Evolutionary conservation across 2,888 invertebrate species (phyloP), one percentile per base, ranked within the genome.

Genomic region (Itoplectis maculator): DNA sequence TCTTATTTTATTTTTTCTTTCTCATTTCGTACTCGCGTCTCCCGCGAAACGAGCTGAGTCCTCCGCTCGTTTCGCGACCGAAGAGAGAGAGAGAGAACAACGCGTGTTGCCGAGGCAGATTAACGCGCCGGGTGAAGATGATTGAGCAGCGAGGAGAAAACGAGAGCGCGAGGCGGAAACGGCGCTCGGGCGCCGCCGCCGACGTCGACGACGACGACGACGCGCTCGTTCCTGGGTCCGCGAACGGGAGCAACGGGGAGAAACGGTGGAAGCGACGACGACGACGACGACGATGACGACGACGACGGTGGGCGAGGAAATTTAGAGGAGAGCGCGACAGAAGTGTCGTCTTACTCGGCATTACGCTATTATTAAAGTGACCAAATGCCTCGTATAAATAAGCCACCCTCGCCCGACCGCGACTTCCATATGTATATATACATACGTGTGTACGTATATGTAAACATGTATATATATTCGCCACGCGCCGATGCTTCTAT

Each of bases 341-440:
- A 69, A 47, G 79, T 54, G 45, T 79, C 79, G 68, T 49, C 69
- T 68, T 37, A 45, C 65, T 15, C 65, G 13, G 45, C 51, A 70
- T 82, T 70, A 59, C 59, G 77, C 81, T 83, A 81, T 83, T 83
- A 81, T 81, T 83, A 83, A 83, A 74, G 47, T 81, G 73, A 74
- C 69, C 70, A 69, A 78, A 35, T 59, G 74, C 56, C 77, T 45
- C 49, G 73, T 73, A 83, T 83, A 77, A 83, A 83, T 81, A 83
- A 81, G 73, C 72, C 73, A 69, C 45, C 72, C 54, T 63, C 77
- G 59, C 68, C 59, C 47, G 37, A 70, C 0, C 20, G 42, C 13
- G 6, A 45, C 20, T 20, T 51, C 51, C 70, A 51, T 68, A 42
- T 56, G n/a, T 35, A 49, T 51, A 51, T 29, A 37, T 45, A n/a